Base-by-base conservation (phyloP, 2,888 invertebrate species). In the Nudaria mundana region DNA sequence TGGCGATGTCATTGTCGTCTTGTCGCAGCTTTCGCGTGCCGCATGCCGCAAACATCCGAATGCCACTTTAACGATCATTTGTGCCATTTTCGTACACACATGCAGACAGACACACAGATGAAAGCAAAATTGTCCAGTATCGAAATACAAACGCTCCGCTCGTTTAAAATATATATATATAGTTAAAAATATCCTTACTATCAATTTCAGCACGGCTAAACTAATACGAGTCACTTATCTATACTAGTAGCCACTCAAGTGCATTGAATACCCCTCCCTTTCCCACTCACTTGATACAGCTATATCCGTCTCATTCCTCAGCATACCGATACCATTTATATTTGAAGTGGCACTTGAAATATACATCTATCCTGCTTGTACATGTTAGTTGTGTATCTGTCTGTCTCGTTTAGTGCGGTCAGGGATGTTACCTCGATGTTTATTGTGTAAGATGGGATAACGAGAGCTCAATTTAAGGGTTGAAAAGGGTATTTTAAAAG, bases 291-390 rank as follows among this genome's bases (percentile, higher is more conserved):
- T 33, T 32, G 16, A 10, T 40, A 20, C 16, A 23, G 5, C n/a
- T 54, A 47, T 69, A 63, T 54, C 67, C 44, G 39, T 59, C 57
- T 70, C 66, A 43, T 43, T 53, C 62, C 53, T 42, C 58, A 68
- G 41, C 41, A 75, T 77, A 79, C 75, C 76, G 84, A 83, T 85
- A 86, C 85, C 84, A 80, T 86, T 85, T 84, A 83, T 77, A 76
- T 76, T 76, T 85, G 57, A 70, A 86, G 86, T 77, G 74, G 61
- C 70, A 65, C 81, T 82, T 65, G 51, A 57, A 48, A 53, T 44
- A 44, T 71, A 68, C 59, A 58, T 36, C 70, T 50, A 34, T 77
- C 79, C 59, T 69, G 38, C 55, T 82, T 57, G 34, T 65, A 49
- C 75, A 42, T 38, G 30, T 20, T 5, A n/a, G 25, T 12, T 18